Evolutionary conservation across 2,888 invertebrate species (phyloP).

Genomic region (Troglohyphantes excavatus): DNA sequence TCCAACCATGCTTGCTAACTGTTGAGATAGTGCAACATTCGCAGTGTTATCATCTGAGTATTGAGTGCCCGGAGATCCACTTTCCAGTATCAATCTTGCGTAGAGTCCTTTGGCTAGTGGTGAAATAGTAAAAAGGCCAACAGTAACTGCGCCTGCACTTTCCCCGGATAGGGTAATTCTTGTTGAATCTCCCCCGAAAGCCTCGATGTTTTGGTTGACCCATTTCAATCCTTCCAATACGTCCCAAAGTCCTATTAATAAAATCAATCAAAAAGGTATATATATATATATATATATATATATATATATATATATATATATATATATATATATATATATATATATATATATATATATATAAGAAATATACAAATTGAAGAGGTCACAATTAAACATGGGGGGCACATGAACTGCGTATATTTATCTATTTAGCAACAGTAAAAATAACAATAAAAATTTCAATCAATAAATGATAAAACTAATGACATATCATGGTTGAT

Average conservation of each 20-base stretch:
- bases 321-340: too few relatives aligned
- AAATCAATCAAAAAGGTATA: neutral
- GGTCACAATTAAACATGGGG: too few relatives aligned
- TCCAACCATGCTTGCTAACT: conserved; percentile 11
- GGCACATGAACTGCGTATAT: too few relatives aligned
- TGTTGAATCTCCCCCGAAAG: conserved; percentile 65
- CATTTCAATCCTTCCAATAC: conserved; percentile 48
- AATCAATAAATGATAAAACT: too few relatives aligned
- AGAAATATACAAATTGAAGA: too few relatives aligned
- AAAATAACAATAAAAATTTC: too few relatives aligned
- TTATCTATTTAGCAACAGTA: too few relatives aligned
- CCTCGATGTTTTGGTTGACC: conserved; percentile 54
- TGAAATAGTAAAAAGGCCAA: conserved; percentile 30
- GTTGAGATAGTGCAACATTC: neutral
- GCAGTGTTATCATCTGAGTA: neutral
- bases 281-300: too few relatives aligned
- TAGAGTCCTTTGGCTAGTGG: conserved; percentile 49
- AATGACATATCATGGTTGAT: too few relatives aligned
- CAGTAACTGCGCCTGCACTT: conserved; percentile 52
- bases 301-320: too few relatives aligned
- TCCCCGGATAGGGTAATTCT: conserved; percentile 65
- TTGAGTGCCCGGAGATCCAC: conserved; percentile 17
- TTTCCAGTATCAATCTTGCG: conserved; percentile 48
- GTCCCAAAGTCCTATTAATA: conserved; percentile 27
- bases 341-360: too few relatives aligned